Base-by-base conservation (phyloP, 1,140 invertebrate species). In the Brachionus koreanus region DNA sequence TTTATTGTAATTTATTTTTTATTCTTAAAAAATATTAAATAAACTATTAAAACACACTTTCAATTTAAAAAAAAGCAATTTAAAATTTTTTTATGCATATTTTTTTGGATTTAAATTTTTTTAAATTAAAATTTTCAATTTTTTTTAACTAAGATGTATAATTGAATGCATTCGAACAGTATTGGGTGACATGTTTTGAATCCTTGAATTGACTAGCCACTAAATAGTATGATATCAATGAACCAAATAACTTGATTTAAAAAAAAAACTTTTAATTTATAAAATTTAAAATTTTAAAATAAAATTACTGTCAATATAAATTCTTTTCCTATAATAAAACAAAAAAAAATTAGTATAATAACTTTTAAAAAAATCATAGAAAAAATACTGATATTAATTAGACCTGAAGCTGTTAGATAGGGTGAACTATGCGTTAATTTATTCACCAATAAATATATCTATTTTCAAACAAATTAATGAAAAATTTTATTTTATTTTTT, bases 161-260 rank as follows among this genome's bases (percentile, higher is more conserved):
- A 29, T 29, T 29, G 3, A 29, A 29, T 29, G 29, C 3, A 3
- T 29, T 29, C n/a, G 19, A n/a, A 25, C 9, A 19, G 6, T 2
- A 10, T 7, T 57, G 7, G 5, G 49, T 19, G 16, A 19, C n/a
- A 57, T 57, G 5, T 57, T 74, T 25, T 29, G n/a, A 12, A 7
- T 35, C 69, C 25, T 46, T 74, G 9, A 74, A 13, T 29, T 74
- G 39, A 25, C 43, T 35, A 23, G 43, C 23, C 25, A 74, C 69
- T 9, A 74, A 25, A 39, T 43, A 74, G 43, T 74, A 74, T 46
- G 69, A 74, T 25, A 74, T n/a, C 16, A 74, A 29, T 46, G 69
- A 46, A 13, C 69, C 69, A 43, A 74, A 46, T 29, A 74, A 5
- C 63, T 67, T 33, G n/a, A 35, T 67, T 67, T 33, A 67, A 67